Evolutionary conservation across 2,888 invertebrate genomes (phyloP), one percentile per base, ranked within the genome.

Genomic region (Byasa hedistus): DNA sequence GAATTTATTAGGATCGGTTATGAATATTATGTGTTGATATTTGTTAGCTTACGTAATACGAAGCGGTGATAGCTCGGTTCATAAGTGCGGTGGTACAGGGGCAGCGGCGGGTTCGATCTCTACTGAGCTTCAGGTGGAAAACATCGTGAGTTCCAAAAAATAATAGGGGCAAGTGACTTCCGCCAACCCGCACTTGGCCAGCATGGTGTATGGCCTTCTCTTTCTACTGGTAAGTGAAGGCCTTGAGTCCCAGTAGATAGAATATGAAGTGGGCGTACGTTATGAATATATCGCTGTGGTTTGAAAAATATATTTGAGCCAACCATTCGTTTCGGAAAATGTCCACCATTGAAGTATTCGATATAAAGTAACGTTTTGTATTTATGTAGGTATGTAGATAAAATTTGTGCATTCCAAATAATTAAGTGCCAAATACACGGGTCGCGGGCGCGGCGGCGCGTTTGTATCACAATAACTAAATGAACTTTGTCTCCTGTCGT

Each of bases 401-500:
- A 83, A 86, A 79, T 80, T 84, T 44, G 83, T 82, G 85, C 84
- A 84, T 89, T 86, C 89, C 89, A 90, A 91, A 89, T 87, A 83
- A 83, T 81, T 81, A 85, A 86, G 91, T 91, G 91, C 91, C 91
- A 91, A 91, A 91, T 86, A 86, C 79, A 78, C 76, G 77, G 79
- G 82, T 84, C 82, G 81, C 73, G 78, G 74, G 32, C 32, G 32
- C 32, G 32, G 32, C 32, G 79, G 75, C 79, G 69, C 68, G 69
- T 77, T 80, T 77, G 76, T 81, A 89, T 89, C 87, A 89, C 88
- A 88, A 86, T 83, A 82, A 81, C 83, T 79, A 72, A 76, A 75
- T 73, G 72, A 64, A 66, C 19, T 69, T 70, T 69, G 60, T 72
- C 60, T 68, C 68, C 70, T 66, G 74, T 78, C 69, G 74, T 75